Evolutionary conservation across 2,888 invertebrate species (phyloP).

Genomic region (Muscina levida): DNA sequence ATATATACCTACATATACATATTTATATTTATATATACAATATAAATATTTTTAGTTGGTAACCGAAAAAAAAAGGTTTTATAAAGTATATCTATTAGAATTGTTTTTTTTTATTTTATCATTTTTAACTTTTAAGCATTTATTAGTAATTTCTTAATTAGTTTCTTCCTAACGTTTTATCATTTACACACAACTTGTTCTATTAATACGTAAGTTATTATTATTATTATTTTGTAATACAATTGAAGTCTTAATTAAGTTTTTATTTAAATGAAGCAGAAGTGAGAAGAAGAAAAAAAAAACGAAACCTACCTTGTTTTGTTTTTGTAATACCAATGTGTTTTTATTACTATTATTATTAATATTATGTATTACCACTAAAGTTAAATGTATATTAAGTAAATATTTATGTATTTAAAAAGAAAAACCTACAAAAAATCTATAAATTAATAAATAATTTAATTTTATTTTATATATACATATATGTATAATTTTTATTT

Average conservation of each 20-base stretch:
- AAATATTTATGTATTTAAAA: constrained; percentile 55
- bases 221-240: constrained; percentile 37
- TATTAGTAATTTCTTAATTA: constrained; percentile 48
- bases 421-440: too few relatives aligned
- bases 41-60: too few relatives aligned
- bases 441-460: constrained; percentile 43
- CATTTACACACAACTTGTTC: constrained; percentile 26
- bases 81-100: constrained; percentile 32
- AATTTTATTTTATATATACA: too few relatives aligned
- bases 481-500: too few relatives aligned
- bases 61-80: neutral
- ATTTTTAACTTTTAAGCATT: constrained; percentile 53
- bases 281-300: neutral
- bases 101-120: constrained; percentile 37
- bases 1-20: constrained; percentile 21
- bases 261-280: constrained; percentile 34
- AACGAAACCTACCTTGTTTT: neutral
- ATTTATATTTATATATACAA: constrained; percentile 20
- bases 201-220: constrained; percentile 38
- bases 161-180: constrained; percentile 21
- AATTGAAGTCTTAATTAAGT: constrained; percentile 51
- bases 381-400: constrained; percentile 52
- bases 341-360: constrained; percentile 44
- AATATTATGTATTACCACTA: neutral
- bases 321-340: constrained; percentile 50